phyloP scores from a whole-genome alignment of 2,113 vertebrate species.

The Pampusana beccarii region DNA sequence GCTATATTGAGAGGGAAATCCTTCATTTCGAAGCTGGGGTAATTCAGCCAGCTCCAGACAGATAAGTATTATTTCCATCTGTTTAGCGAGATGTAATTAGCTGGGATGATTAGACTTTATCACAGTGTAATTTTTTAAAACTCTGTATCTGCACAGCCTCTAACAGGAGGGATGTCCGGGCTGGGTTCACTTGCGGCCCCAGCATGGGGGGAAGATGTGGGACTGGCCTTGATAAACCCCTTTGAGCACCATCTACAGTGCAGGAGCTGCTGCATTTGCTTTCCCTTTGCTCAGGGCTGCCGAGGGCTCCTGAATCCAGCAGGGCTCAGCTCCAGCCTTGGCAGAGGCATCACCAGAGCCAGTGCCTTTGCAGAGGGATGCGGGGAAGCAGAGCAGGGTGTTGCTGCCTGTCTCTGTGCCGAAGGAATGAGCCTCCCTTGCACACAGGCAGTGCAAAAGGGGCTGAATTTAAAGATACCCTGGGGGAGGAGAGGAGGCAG shows the following conservation, averaged over 20 bases:
- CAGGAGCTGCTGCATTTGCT: not conserved
- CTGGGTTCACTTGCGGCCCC: accelerated
- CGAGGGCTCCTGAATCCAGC: not conserved
- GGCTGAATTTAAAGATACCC: not conserved
- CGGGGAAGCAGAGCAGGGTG: not conserved
- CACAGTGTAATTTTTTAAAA: not conserved
- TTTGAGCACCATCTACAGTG: not conserved
- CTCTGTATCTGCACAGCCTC: not conserved
- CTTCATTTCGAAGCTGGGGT: not conserved
- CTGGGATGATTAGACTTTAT: not conserved
- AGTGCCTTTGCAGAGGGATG: not conserved
- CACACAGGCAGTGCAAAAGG: not conserved
- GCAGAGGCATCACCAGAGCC: not conserved
- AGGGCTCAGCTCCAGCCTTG: not conserved
- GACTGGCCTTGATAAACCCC: not conserved
- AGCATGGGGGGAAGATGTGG: accelerated
- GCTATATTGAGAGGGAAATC: not conserved
- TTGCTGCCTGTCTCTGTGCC: not conserved
- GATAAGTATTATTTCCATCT: constrained; percentile 2
- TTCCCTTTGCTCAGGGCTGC: not conserved
- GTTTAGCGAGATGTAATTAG: not conserved
- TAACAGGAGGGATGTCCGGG: not conserved
- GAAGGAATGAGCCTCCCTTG: not conserved
- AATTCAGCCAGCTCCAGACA: not conserved
- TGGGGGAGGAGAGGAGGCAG: not conserved